Evolutionary conservation across 37 sponge, comb jelly and placozoan genomes (phyloP).

Genomic region (Petrosia ficiformis): DNA sequence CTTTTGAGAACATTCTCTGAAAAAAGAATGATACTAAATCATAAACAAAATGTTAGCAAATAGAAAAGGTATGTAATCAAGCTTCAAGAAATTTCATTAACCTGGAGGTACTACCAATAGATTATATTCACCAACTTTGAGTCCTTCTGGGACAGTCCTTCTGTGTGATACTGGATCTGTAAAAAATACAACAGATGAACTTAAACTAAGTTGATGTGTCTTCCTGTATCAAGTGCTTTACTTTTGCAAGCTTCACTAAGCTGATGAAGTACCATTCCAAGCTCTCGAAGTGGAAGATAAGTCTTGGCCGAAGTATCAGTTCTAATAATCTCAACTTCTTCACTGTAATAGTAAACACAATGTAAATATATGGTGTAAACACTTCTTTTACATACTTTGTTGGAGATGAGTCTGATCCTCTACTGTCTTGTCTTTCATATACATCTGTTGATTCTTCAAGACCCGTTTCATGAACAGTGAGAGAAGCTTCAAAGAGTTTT

Average conservation of each 20-base stretch:
- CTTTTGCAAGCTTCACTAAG: not conserved
- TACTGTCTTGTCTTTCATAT: slow-evolving; percentile 1
- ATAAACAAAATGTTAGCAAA: not conserved
- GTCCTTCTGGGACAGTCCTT: not conserved
- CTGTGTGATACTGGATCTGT: not conserved
- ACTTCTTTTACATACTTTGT: too few species aligned
- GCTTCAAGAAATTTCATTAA: not conserved
- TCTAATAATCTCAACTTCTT: not conserved
- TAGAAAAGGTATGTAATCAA: too few species aligned
- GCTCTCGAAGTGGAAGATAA: slow-evolving; percentile 6
- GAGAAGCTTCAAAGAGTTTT: not conserved
- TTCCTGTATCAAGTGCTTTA: not conserved
- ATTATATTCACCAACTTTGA: slow-evolving; percentile 36
- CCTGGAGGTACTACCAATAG: slow-evolving; percentile 39
- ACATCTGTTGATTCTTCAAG: not conserved
- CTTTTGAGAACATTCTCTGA: slow-evolving; percentile 50
- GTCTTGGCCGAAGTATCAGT: not conserved
- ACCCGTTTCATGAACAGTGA: too few species aligned
- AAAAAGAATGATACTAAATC: not conserved
- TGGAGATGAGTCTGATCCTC: not conserved
- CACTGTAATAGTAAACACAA: not conserved
- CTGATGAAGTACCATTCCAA: slow-evolving; percentile 4
- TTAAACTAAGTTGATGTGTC: not conserved
- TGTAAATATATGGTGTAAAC: too few species aligned
- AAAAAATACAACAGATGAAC: not conserved